These are phyloP conservation scores for Oreocharis arfaki DNA, from an alignment of 2,113 vertebrate genomes.

Conservation along the genomic window DNA sequence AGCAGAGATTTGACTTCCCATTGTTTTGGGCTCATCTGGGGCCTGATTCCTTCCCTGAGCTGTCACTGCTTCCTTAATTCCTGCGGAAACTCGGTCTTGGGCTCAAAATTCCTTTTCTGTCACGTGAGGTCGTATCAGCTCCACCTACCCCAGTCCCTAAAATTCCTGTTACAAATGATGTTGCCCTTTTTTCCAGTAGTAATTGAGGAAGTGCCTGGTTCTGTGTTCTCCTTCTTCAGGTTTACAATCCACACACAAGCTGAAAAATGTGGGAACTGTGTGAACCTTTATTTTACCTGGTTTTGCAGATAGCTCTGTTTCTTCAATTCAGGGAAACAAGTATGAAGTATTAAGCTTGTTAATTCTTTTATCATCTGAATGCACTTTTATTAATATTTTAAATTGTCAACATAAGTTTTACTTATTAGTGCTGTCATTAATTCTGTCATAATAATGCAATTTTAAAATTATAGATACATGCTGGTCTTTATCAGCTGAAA, in stretches of 20 bases:
- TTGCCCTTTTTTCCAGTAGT: not conserved
- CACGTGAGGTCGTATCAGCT: not conserved
- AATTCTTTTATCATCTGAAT: not conserved
- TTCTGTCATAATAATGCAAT: not conserved
- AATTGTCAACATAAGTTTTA: not conserved
- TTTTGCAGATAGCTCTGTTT: not conserved
- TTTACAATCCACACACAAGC: not conserved
- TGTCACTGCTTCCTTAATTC: not conserved
- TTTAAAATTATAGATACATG: not conserved
- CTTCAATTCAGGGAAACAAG: not conserved
- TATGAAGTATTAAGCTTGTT: not conserved
- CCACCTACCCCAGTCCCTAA: not conserved
- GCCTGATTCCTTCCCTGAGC: not conserved
- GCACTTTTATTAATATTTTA: not conserved
- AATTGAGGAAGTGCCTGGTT: not conserved
- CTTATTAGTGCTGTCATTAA: not conserved
- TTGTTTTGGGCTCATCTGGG: not conserved
- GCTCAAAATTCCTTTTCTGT: not conserved
- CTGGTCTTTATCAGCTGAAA: not conserved
- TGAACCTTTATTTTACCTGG: not conserved
- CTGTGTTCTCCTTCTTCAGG: not conserved
- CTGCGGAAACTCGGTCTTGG: not conserved
- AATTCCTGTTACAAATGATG: not conserved
- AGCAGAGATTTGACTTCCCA: not conserved
- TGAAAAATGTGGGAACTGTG: not conserved